Conservation (phyloP, 2,113 vertebrate genomes). For the Gymnarchus niloticus region DNA sequence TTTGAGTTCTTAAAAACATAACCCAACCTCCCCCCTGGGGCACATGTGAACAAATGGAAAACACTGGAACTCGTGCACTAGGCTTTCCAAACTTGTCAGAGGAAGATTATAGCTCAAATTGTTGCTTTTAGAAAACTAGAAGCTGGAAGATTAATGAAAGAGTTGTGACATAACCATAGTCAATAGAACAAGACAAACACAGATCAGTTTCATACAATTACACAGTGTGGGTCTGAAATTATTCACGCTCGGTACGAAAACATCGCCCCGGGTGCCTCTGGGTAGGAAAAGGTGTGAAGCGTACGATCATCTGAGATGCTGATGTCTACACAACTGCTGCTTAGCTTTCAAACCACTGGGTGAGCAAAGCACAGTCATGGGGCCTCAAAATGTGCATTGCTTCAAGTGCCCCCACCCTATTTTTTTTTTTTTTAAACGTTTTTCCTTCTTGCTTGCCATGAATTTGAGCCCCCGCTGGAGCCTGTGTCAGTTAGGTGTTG, state of each 20-base stretch:
- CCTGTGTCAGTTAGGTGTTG: background rate
- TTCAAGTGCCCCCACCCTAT: no score
- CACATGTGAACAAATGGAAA: background rate
- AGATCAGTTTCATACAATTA: background rate
- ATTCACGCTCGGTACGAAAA: background rate
- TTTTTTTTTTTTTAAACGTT: background rate
- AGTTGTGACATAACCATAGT: background rate
- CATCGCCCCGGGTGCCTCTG: background rate
- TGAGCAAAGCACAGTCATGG: background rate
- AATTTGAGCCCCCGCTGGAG: background rate
- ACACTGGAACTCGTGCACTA: background rate
- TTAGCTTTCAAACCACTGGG: background rate
- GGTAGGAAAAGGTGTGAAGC: background rate
- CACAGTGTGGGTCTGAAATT: background rate
- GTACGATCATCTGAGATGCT: background rate
- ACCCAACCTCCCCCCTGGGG: no score
- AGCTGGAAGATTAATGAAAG: background rate
- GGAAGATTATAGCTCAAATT: background rate
- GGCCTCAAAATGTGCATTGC: background rate
- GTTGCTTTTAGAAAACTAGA: background rate
- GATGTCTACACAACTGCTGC: background rate
- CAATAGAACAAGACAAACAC: background rate
- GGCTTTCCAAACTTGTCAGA: background rate
- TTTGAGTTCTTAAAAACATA: background rate
- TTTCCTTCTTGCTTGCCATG: background rate